These are phyloP conservation scores for Setipinna tenuifilis DNA, from an alignment of 2,797 vertebrate species.

Conservation along the genomic window DNA sequence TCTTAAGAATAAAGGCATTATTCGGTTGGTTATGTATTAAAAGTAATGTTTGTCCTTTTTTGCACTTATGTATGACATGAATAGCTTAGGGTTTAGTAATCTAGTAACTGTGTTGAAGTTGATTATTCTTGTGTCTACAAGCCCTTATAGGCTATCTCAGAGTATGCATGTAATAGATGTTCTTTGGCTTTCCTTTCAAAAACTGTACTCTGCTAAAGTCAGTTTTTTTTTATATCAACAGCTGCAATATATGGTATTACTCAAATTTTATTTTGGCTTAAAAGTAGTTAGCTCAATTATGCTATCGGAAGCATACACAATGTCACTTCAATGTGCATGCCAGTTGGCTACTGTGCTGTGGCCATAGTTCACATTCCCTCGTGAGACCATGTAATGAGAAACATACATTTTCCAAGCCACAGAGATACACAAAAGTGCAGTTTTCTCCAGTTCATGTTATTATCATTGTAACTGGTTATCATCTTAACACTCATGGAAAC, in stretches of 20 bases:
- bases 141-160: too few species aligned
- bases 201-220: neutral
- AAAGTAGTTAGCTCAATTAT: neutral
- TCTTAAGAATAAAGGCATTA: neutral
- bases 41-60: neutral
- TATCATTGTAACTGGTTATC: neutral
- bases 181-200: neutral
- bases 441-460: neutral
- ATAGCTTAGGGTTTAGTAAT: neutral
- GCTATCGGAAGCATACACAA: neutral
- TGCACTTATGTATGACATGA: too few species aligned
- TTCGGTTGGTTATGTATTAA: neutral
- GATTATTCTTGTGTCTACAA: neutral
- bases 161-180: neutral
- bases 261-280: neutral
- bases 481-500: neutral
- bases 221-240: neutral
- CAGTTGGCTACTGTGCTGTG: neutral
- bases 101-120: too few species aligned
- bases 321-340: neutral
- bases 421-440: neutral
- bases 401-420: neutral
- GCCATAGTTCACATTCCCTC: neutral
- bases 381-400: neutral
- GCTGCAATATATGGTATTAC: neutral